Base-by-base conservation (phyloP, 2,797 vertebrate species). In the Hoplostethus atlanticus region DNA sequence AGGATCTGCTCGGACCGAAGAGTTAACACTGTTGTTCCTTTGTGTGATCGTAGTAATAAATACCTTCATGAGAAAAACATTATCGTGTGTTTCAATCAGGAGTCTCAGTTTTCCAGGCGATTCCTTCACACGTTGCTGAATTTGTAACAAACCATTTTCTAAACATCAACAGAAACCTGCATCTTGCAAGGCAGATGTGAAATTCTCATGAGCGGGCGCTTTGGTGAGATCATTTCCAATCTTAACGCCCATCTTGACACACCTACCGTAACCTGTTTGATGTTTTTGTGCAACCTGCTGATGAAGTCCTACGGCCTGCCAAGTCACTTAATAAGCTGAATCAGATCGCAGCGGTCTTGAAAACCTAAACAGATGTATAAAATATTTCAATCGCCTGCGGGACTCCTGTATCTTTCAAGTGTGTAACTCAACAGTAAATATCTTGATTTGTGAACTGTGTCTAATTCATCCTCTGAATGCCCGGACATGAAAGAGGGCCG, bases 371-470 rank as follows among this genome's bases (percentile, higher is more conserved):
- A 87, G 80, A 84, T 73, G 62, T 78, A 83, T 81, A 86, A 91
- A 92, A 88, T 87, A 77, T 72, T 79, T 51, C 75, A 42, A 5
- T 68, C 74, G 84, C 84, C 85, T 84, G 76, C 81, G 87, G 82
- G 78, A 66, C 81, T 79, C 80, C 82, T 90, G 72, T 84, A 90
- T 91, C 87, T 84, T 86, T 86, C 80, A 91, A 77, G 85, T 90
- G 80, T 90, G 93, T 91, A 68, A 71, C 89, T 91, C 85, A 79
- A 84, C 79, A 85, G 84, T 79, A 88, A 92, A 91, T 77, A 77
- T 46, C 31, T 72, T 96, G 95, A 96, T 96, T 95, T 96, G 95
- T 95, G 94, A 93, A 92, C 94, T 94, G 95, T 90, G 80, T 93
- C 94, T 94, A 96, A 96, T 95, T 89, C 85, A 73, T 90, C 90